Conservation (phyloP, 1,140 invertebrate genomes). For the Zaprionus kolodkinae region DNA sequence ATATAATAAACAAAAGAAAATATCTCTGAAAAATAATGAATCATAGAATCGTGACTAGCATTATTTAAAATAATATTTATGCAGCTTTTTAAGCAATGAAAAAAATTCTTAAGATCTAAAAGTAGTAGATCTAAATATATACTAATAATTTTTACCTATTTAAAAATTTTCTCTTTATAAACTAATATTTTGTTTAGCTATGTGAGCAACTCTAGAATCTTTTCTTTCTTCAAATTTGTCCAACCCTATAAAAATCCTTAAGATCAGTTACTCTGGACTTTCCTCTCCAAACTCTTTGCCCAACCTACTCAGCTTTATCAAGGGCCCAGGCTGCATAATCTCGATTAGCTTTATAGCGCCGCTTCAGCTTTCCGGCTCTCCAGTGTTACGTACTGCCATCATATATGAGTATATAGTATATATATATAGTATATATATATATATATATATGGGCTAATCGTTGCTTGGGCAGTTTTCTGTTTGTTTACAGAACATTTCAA, state of each 20-base stretch:
- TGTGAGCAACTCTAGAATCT: background rate
- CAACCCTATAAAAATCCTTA: too few relatives aligned
- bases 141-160: too few relatives aligned
- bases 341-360: conserved; percentile 42
- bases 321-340: background rate
- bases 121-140: too few relatives aligned
- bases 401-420: background rate
- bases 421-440: background rate
- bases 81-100: too few relatives aligned
- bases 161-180: background rate
- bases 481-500: conserved; percentile 70
- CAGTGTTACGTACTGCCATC: conserved; percentile 4
- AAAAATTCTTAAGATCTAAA: too few relatives aligned
- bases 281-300: background rate
- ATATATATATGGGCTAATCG: conserved; percentile 57
- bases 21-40: too few relatives aligned
- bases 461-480: conserved; percentile 39
- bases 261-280: too few relatives aligned
- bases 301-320: background rate
- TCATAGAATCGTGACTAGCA: too few relatives aligned
- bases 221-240: background rate
- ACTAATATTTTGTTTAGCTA: background rate
- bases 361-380: conserved; percentile 15
- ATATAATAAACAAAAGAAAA: background rate
- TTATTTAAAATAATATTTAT: too few relatives aligned